phyloP scores from a whole-genome alignment of 2,888 invertebrate species.

The Drosophila conformis region DNA sequence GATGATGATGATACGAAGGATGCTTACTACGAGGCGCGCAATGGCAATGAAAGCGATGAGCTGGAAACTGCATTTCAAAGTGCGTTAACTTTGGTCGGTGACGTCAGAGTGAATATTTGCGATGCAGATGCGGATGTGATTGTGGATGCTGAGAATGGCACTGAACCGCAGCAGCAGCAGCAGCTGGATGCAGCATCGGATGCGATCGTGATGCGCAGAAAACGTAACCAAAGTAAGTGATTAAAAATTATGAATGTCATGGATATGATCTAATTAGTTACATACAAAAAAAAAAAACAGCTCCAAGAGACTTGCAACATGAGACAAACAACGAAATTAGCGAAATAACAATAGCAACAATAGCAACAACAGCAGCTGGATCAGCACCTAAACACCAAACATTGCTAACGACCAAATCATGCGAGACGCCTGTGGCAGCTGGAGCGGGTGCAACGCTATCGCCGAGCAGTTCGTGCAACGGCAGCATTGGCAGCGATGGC shows the following conservation, averaged over 20 bases:
- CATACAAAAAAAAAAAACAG: constrained; percentile 22
- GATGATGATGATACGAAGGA: constrained; percentile 70
- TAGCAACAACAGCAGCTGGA: background rate
- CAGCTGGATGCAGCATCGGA: constrained; percentile 1
- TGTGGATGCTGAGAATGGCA: constrained; percentile 4
- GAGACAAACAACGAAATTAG: constrained; percentile 57
- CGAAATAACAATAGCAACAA: background rate
- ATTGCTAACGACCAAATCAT: constrained; percentile 78
- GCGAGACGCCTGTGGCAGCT: constrained; percentile 68
- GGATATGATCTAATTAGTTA: background rate
- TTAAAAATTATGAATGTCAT: background rate
- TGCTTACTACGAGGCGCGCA: constrained; percentile 77
- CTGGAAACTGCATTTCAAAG: constrained; percentile 71
- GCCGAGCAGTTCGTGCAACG: constrained; percentile 80
- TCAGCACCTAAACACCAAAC: constrained; percentile 63
- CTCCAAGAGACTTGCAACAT: constrained; percentile 55
- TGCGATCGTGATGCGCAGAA: constrained; percentile 32
- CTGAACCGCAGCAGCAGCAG: constrained; percentile 15
- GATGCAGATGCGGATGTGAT: constrained; percentile 33
- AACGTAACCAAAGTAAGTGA: constrained; percentile 64
- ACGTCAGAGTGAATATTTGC: constrained; percentile 67
- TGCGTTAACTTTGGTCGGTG: constrained; percentile 69
- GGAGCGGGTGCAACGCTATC: constrained; percentile 60
- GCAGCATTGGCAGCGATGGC: constrained; percentile 81
- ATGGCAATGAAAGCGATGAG: constrained; percentile 78